phyloP scores from a whole-genome alignment of 92 coral and sea anemone genomes.

The Virgularia gustaviana region DNA sequence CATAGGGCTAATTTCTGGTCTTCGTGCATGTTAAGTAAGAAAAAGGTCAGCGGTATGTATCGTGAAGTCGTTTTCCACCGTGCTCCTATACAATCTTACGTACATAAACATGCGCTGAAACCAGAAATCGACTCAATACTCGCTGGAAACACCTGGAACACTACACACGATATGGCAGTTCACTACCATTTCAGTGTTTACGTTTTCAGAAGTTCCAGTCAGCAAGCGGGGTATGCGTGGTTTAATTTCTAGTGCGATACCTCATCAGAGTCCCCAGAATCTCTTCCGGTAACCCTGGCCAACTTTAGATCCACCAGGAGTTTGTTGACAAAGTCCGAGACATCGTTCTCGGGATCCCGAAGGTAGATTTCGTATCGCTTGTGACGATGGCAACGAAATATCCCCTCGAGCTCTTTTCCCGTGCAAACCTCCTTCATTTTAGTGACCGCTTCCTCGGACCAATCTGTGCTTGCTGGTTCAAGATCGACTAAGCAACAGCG shows the following conservation, averaged over 20 bases:
- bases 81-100: no score
- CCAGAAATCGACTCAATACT: no score
- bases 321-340: slow-evolving; percentile 22
- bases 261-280: slow-evolving; percentile 31
- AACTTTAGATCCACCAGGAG: slow-evolving; percentile 39
- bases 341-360: slow-evolving; percentile 30
- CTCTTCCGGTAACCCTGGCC: slow-evolving; percentile 29
- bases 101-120: no score
- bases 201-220: not conserved
- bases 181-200: not conserved
- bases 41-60: no score
- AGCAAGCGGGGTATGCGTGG: not conserved
- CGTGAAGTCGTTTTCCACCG: no score
- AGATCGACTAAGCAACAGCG: slow-evolving; percentile 37
- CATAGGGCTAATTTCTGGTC: no score
- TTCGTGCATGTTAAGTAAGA: no score
- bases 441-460: slow-evolving; percentile 33
- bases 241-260: not conserved
- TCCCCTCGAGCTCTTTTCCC: slow-evolving; percentile 16
- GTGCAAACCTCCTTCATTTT: slow-evolving; percentile 28
- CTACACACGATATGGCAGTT: not conserved
- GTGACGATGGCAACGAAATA: slow-evolving; percentile 12
- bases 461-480: slow-evolving; percentile 23
- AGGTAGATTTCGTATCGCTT: slow-evolving; percentile 32
- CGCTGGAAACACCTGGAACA: not conserved